Evolutionary conservation across 2,113 vertebrate genomes (phyloP).

Genomic region (Numenius arquata): DNA sequence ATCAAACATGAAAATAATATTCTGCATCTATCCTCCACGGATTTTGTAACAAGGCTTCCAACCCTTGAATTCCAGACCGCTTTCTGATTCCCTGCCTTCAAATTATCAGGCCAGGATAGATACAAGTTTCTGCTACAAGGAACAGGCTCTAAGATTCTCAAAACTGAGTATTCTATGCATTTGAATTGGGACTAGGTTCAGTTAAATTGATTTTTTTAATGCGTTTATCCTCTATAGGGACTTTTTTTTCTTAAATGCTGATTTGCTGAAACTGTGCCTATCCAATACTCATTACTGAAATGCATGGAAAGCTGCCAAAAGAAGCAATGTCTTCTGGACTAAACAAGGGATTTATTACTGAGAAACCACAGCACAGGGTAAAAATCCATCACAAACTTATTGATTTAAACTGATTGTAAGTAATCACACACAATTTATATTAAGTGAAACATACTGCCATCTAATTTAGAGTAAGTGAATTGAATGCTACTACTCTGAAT

Average conservation of each 20-base stretch:
- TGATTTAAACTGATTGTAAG: slow-evolving; percentile 70
- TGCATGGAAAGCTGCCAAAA: slow-evolving; percentile 61
- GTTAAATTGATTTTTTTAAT: slow-evolving; percentile 60
- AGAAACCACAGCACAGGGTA: slow-evolving; percentile 47
- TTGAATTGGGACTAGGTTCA: slow-evolving; percentile 28
- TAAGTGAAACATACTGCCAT: slow-evolving; percentile 66
- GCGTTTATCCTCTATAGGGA: slow-evolving; percentile 23
- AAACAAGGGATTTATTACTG: slow-evolving; percentile 64
- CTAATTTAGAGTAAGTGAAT: slow-evolving; percentile 69
- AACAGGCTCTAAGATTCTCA: not conserved
- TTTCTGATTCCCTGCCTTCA: not conserved
- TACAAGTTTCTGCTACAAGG: not conserved
- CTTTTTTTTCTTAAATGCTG: slow-evolving; percentile 23
- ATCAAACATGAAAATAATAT: not conserved
- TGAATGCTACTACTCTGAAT: slow-evolving; percentile 41
- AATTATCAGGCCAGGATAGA: not conserved
- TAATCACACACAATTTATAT: slow-evolving; percentile 71
- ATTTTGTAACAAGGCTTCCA: not conserved
- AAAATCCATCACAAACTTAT: slow-evolving; percentile 72
- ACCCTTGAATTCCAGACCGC: not conserved
- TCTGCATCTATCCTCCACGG: not conserved
- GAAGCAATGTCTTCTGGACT: slow-evolving; percentile 44
- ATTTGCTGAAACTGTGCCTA: slow-evolving; percentile 53
- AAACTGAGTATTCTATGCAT: not conserved
- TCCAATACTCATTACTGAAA: slow-evolving; percentile 59